Evolutionary conservation across 30 jellyfish, hydroid and myxozoan genomes (phyloP), one percentile per base, ranked within the genome.

Genomic region (Mastigias papua): DNA sequence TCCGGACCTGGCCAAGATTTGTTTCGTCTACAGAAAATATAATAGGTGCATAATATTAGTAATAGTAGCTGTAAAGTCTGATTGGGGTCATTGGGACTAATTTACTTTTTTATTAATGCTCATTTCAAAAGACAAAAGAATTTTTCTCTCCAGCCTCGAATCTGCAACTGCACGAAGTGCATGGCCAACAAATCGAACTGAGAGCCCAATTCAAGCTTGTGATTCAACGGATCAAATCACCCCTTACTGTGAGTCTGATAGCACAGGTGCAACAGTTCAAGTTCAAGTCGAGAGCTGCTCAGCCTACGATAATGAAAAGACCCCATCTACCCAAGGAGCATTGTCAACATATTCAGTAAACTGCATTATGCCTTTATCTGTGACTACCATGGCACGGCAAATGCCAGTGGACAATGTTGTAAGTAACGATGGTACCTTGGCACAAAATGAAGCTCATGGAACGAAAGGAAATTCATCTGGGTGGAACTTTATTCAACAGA

Each of bases 181-280:
- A 1, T 84, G 93, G 94, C 25, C 80, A 6, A 1, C 94, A 23
- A 58, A 19, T 29, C 85, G 83, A 13, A 73, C 22, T 23, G 76
- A 62, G 35, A 85, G 94, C 48, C 94, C 94, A 34, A 73, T 48
- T 3, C 94, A 85, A 31, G 88, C 88, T 0, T 85, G 94, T 31
- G 94, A 85, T 51, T 85, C 94, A 19, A 85, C 94, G 2, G 94
- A 85, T 27, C 94, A 85, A 33, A 63, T 85, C 73, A 48, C 88
- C 2, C 63, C 94, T 1, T 85, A 73, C 77, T 70, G 84, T 48
- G 82, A 77, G 35, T 26, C 88, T 3, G 88, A 48, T 32, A 63
- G 50, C 58, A 20, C 94, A 0, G 75, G 78, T 22, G 27, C 42
- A 42, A 63, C 74, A 0, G 80, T 85, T 2, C 88, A 42, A 42